A percentile compares a stretch with the other conserved stretches of the same genome.
Evolutionary conservation across 2,113 vertebrate species (phyloP).

Genomic region (Salminus brasiliensis): DNA sequence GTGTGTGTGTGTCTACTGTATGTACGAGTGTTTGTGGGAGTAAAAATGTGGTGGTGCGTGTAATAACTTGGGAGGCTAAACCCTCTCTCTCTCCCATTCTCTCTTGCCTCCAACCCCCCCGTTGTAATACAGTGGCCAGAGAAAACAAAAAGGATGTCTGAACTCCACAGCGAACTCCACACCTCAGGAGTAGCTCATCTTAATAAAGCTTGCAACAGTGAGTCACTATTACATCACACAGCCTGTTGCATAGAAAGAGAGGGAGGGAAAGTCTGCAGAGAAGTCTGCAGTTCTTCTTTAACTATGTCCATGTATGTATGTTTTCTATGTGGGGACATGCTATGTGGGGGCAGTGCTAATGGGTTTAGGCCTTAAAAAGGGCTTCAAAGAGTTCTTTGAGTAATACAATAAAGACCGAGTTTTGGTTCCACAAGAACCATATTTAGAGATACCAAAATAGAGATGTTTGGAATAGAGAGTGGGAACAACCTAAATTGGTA

Average conservation of each 20-base stretch:
- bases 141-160: constrained; percentile 74
- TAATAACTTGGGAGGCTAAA: constrained; percentile 72
- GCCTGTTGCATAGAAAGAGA: constrained; percentile 23
- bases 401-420: too few species aligned
- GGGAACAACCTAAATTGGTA: too few species aligned
- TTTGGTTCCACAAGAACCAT: too few species aligned
- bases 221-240: constrained; percentile 35
- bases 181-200: constrained; percentile 46
- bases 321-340: too few species aligned
- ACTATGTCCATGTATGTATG: too few species aligned
- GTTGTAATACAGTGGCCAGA: constrained; percentile 66
- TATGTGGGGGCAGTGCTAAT: too few species aligned
- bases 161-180: constrained; percentile 18
- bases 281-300: too few species aligned
- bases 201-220: constrained; percentile 48
- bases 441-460: too few species aligned
- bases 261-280: constrained; percentile 29
- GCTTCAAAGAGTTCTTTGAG: too few species aligned
- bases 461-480: too few species aligned
- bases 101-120: constrained; percentile 45
- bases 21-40: neutral
- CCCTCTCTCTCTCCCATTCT: constrained; percentile 54
- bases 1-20: neutral
- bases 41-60: constrained; percentile 69
- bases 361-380: too few species aligned